Base-by-base conservation (phyloP, 2,888 invertebrate species). In the Lissocephala sabroskyi region DNA sequence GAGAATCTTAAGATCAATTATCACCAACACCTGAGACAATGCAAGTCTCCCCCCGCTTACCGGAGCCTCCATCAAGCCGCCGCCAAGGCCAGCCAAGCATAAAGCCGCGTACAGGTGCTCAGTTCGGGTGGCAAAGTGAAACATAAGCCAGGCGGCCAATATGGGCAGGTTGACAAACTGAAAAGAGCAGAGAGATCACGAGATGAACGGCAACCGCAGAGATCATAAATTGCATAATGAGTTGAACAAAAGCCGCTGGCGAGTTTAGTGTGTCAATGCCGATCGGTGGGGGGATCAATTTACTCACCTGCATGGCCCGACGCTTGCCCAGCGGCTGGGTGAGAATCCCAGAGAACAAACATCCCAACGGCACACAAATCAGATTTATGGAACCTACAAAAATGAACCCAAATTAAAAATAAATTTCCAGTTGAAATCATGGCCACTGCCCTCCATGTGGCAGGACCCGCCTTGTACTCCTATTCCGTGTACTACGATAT, bases 11-110 rank as follows among this genome's bases (percentile, higher is more conserved):
- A n/a, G n/a, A n/a, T n/a, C n/a, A n/a, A n/a, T n/a, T n/a, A n/a
- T n/a, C n/a, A n/a, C n/a, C n/a, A n/a, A n/a, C n/a, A n/a, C n/a
- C n/a, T n/a, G n/a, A n/a, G n/a, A n/a, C n/a, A n/a, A n/a, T n/a
- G n/a, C n/a, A n/a, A n/a, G n/a, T n/a, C n/a, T n/a, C n/a, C n/a
- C n/a, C n/a, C n/a, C 33, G 86, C 88, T 86, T 86, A 91, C 93
- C 14, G 94, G 93, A 52, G 93, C 93, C 84, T 94, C 94, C 56
- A 93, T 86, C 6, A 94, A 84, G 45, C 94, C 94, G 45, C 94
- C 94, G 4, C 90, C 89, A 19, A 93, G 74, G 1, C 94, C 94
- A 3, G 92, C 90, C 49, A 94, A 83, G 57, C 89, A 87, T 30
- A 93, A 84, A 1, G 92, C 92, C 1, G 87, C 82, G 77, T 93